Evolutionary conservation across 1,140 invertebrate species (phyloP).

Genomic region (Epicauta chinensis): DNA sequence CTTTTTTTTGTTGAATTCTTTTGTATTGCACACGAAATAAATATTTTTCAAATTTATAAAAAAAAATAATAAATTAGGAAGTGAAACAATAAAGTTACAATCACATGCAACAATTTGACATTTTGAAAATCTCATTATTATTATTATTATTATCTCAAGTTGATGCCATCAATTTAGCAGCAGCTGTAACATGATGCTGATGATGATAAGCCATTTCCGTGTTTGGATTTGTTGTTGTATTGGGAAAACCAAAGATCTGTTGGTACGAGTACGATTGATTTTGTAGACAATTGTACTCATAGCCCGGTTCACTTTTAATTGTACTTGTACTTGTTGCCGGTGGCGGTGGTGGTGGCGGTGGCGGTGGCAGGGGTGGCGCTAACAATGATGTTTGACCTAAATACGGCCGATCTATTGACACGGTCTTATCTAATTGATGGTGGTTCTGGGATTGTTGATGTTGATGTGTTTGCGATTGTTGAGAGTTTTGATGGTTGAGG

Average conservation of each 20-base stretch:
- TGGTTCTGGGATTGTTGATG: slow-evolving; percentile 17
- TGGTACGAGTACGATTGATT: slow-evolving; percentile 40
- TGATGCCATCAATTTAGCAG: slow-evolving; percentile 72
- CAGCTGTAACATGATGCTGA: slow-evolving; percentile 72
- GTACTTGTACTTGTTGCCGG: slow-evolving; percentile 32
- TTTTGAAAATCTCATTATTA: too few species aligned
- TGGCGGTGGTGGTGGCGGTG: background rate
- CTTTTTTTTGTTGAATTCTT: too few species aligned
- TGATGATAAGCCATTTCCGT: slow-evolving; percentile 58
- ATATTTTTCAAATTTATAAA: too few species aligned
- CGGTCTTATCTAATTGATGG: slow-evolving; percentile 28
- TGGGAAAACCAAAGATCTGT: slow-evolving; percentile 40
- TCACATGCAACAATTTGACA: too few species aligned
- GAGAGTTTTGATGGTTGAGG: slow-evolving; percentile 28
- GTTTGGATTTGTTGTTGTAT: slow-evolving; percentile 24
- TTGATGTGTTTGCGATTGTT: slow-evolving; percentile 21
- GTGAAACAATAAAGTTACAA: too few species aligned
- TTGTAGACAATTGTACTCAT: slow-evolving; percentile 40
- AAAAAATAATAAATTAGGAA: too few species aligned
- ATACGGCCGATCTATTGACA: slow-evolving; percentile 40
- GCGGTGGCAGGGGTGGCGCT: background rate
- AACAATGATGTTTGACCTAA: slow-evolving; percentile 48
- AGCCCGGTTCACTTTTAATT: slow-evolving; percentile 41
- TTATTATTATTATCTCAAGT: slow-evolving; percentile 56
- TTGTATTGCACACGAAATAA: too few species aligned